Evolutionary conservation across 1,140 invertebrate genomes (phyloP), one percentile per base, ranked within the genome.

Genomic region (Melipona quadrifasciata): DNA sequence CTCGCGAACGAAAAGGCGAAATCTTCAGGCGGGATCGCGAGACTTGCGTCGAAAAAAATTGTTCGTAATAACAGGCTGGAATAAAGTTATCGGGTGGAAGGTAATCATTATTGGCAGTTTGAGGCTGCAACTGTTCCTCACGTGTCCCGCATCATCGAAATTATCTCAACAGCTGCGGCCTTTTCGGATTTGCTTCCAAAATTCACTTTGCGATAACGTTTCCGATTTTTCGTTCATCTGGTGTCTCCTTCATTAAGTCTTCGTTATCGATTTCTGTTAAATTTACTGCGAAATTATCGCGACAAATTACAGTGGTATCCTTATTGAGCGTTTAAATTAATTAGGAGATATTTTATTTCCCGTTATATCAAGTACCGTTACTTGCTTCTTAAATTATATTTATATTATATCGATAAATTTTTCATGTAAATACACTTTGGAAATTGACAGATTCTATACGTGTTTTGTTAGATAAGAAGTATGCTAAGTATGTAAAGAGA

Each of bases 41-140:
- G 39, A 47, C n/a, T 27, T 51, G 75, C 27, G 75, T 12, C 17
- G 75, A 51, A 77, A 77, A n/a, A 64, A 64, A 77, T 65, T 65
- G 24, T 31, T 17, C n/a, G 39, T 77, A 77, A 77, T 77, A 77
- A 64, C 58, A 77, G 75, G 21, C 58, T 64, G 17, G 39, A 51
- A 77, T 51, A 31, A 65, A 77, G 75, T 77, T 77, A 65, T 65
- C n/a, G 39, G 16, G 10, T 77, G 39, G 75, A 77, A 31, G 58
- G 75, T 47, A 16, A 64, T 64, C 75, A 77, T 77, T 77, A 77
- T 51, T 51, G 75, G 58, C 10, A 64, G 65, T 77, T 65, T 65
- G 10, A 21, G 39, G 39, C 51, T 64, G 75, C 39, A 65, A 77
- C 58, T 77, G 75, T 77, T 64, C 12, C 21, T 61, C 57, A 14